phyloP scores from a whole-genome alignment of 2,888 invertebrate species.

The Lomographa bimaculata region DNA sequence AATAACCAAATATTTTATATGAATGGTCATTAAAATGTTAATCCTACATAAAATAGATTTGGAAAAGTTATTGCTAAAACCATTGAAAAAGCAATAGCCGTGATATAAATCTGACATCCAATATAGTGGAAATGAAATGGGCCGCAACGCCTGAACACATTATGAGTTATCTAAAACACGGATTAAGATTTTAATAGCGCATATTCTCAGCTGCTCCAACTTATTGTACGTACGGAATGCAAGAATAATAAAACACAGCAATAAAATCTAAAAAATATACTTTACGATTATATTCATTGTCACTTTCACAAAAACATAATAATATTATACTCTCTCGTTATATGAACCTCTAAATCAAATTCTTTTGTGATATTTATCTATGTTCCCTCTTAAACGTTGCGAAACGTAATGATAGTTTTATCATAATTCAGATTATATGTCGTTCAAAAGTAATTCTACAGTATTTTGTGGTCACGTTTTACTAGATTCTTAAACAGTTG shows the following conservation, averaged over 20 bases:
- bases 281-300: slow-evolving; percentile 30
- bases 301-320: slow-evolving; percentile 28
- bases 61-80: too few species aligned
- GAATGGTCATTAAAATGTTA: too few species aligned
- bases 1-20: too few species aligned
- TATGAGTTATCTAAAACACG: slow-evolving; percentile 6
- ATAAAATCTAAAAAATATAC: slow-evolving; percentile 23
- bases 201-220: slow-evolving; percentile 1
- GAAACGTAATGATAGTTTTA: slow-evolving; percentile 45
- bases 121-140: not conserved
- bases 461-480: slow-evolving; percentile 48
- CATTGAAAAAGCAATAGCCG: too few species aligned
- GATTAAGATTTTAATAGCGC: slow-evolving; percentile 2
- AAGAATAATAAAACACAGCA: slow-evolving; percentile 14
- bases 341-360: slow-evolving; percentile 44
- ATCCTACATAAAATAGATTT: too few species aligned
- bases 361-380: slow-evolving; percentile 40
- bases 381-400: slow-evolving; percentile 44
- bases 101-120: too few species aligned
- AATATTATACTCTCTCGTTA: slow-evolving; percentile 24
- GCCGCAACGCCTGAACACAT: not conserved
- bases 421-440: slow-evolving; percentile 43
- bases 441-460: slow-evolving; percentile 50
- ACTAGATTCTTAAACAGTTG: slow-evolving; percentile 50
- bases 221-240: slow-evolving; percentile 13